Evolutionary conservation across 2,888 invertebrate species (phyloP), one percentile per base, ranked within the genome.

Genomic region (Crematogaster levior): DNA sequence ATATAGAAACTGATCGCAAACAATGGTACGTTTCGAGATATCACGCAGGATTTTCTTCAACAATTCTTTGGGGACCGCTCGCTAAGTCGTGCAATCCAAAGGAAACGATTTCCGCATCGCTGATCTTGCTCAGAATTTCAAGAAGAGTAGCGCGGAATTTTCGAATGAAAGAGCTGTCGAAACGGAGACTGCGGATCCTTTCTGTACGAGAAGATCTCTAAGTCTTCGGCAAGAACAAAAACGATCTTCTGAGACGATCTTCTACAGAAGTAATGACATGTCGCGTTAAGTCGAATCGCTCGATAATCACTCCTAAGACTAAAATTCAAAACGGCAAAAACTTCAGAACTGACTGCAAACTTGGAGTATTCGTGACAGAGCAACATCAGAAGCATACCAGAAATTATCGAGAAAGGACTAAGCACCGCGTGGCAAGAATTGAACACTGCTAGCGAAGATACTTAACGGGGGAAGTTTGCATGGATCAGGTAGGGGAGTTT

Each of bases 1-100:
- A 79, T 79, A 79, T 79, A 79, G 77, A 79, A 79, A 79, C 77
- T 68, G 77, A 79, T 79, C 68, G 68, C 77, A 79, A 79, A 79
- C 56, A 79, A 79, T 79, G 77, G 77, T 68, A 68, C 77, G 46
- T 79, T 79, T 58, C 68, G 56, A 68, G 68, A 68, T 34, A 56
- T 56, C 40, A 79, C 77, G 56, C 56, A 24, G 56, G 56, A 79
- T 79, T 79, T 79, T 68, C 68, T 68, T 56, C 68, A 79, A 79
- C 77, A 79, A 79, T 79, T 68, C 68, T 79, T 56, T 46, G 66
- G 77, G 77, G 77, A 68, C 68, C 56, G 30, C 75, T 53, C 51
- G 53, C 56, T 68, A 79, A 79, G 77, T 56, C 68, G 77, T 43
- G 77, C 68, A 79, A 79, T 79, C 43, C 56, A 68, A 43, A 46